A percentile compares a stretch with the other conserved stretches of the same genome.
Evolutionary conservation across 2,888 invertebrate genomes (phyloP).

Genomic region (Pilophorus perplexus): DNA sequence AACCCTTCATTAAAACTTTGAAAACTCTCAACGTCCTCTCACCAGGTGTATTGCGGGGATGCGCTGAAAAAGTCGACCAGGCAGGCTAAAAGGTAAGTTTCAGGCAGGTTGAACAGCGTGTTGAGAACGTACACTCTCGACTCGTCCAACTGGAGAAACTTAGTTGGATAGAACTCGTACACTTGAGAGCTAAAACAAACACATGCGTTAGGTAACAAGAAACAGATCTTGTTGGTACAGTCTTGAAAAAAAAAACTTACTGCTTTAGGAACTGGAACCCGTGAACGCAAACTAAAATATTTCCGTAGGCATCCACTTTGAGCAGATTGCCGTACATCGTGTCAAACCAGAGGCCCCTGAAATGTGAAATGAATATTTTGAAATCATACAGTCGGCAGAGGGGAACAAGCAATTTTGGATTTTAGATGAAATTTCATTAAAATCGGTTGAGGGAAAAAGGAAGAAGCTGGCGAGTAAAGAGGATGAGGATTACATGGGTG

Average conservation of each 20-base stretch:
- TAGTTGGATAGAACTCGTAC: conserved; percentile 94
- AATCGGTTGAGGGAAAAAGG: too few species aligned
- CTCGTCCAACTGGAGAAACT: conserved; percentile 92
- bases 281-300: conserved; percentile 95
- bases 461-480: too few species aligned
- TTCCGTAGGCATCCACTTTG: conserved; percentile 97
- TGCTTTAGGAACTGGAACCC: conserved; percentile 94
- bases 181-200: conserved; percentile 73
- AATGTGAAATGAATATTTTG: conserved; percentile 52
- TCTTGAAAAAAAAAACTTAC: conserved; percentile 70
- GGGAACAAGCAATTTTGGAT: too few species aligned
- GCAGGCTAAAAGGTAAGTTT: conserved; percentile 94
- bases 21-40: conserved; percentile 42
- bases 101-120: conserved; percentile 95
- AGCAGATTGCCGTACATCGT: conserved; percentile 91
- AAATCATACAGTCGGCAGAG: too few species aligned
- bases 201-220: too few species aligned
- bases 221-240: too few species aligned
- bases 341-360: conserved; percentile 97
- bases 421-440: too few species aligned
- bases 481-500: too few species aligned
- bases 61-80: conserved; percentile 95
- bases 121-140: conserved; percentile 93
- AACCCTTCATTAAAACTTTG: too few species aligned
- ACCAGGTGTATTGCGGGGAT: conserved; percentile 77